Base-by-base conservation (phyloP, 2,113 vertebrate genomes). In the Tonatia bakeri region DNA sequence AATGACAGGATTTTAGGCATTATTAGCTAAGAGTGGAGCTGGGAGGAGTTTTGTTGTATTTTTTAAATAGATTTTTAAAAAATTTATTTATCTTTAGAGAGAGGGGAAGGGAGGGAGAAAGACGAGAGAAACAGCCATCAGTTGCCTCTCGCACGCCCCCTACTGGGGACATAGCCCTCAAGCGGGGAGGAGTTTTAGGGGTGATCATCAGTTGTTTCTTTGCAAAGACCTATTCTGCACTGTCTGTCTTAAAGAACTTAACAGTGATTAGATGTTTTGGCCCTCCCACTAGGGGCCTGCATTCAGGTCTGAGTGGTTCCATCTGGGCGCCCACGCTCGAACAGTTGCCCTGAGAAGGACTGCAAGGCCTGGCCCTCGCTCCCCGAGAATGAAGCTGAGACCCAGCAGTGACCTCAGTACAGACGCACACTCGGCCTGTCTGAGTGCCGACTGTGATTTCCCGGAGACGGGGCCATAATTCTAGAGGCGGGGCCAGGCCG, bases 401-500 rank as follows among this genome's bases (percentile, higher is more conserved):
- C 28, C 0, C 1, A 40, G 28, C 0, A 59, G 76, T 2, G n/a
- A 20, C 4, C 12, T 5, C 45, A 13, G 15, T 4, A 43, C 38
- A 56, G 43, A 33, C 1, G 38, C 3, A 52, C 43, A 26, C 9
- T 38, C 3, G 40, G 43, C 31, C 80, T 7, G 7, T 84, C 28
- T 77, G 86, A 77, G 38, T n/a, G 69, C 72, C 73, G 77, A n/a
- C 47, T 11, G 11, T 12, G 28, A 50, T 90, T 92, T 79, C 87
- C 54, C 73, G 24, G 80, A 52, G 8, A 16, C n/a, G 33, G 54
- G 59, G n/a, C 65, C 80, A 22, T 54, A 11, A 70, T 50, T 36
- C 65, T 65, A 76, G 84, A 92, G 45, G 81, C 26, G 65, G 50
- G 88, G 19, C 59, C 70, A 64, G 38, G 92, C 72, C 92, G 82